Percentiles rank a stretch among this genome's conserved stretches.
Evolutionary conservation across 2,888 invertebrate species (phyloP).

Genomic region (Chironomus riparius): DNA sequence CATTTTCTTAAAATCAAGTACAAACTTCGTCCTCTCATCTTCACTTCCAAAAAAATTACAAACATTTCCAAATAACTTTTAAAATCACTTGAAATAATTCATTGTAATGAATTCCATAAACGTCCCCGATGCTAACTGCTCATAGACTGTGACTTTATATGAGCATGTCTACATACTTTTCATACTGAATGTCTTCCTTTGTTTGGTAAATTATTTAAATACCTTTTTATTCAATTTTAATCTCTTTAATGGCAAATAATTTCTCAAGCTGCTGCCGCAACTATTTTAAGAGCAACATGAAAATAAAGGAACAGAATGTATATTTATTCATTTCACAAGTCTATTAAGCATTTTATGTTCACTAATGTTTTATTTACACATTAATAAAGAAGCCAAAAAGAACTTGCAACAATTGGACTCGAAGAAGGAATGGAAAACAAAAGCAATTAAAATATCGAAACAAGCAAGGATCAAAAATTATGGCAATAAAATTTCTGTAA

Average conservation of each 20-base stretch:
- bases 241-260: slow-evolving; percentile 28
- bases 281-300: slow-evolving; percentile 4
- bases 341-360: slow-evolving; percentile 26
- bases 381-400: slow-evolving; percentile 6
- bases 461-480: slow-evolving; percentile 26
- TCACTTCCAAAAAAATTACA: no score
- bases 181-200: neutral
- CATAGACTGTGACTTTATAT: neutral
- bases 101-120: no score
- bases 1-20: neutral
- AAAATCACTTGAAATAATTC: no score
- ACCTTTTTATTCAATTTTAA: slow-evolving; percentile 28
- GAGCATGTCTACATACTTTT: neutral
- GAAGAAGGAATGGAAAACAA: neutral
- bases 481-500: slow-evolving; percentile 21
- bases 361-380: slow-evolving; percentile 17
- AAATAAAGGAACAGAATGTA: neutral
- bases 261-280: slow-evolving; percentile 19
- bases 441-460: slow-evolving; percentile 27
- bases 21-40: neutral
- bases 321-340: slow-evolving; percentile 22
- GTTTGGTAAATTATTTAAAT: slow-evolving; percentile 27
- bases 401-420: slow-evolving; percentile 12
- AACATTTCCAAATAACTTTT: no score
- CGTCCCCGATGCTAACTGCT: neutral